Percentiles rank a stretch among this genome's conserved stretches.
Conservation (phyloP, 1,140 invertebrate species). For the Hycleus phaleratus region DNA sequence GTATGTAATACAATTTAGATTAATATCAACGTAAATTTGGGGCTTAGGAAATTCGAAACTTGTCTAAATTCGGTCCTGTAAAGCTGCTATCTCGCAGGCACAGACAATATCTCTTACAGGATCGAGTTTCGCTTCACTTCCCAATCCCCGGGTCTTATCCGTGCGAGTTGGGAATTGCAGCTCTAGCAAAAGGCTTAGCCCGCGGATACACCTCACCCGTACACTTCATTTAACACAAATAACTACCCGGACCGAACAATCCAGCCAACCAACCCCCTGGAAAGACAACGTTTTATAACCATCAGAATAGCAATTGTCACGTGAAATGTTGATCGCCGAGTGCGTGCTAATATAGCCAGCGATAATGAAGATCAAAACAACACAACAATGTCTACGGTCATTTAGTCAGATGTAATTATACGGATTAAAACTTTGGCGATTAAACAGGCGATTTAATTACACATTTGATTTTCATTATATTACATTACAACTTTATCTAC, state of each 20-base stretch:
- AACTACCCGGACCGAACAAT: constrained; percentile 28
- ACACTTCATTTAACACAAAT: constrained; percentile 42
- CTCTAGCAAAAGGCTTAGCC: constrained; percentile 36
- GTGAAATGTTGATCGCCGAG: constrained; percentile 26
- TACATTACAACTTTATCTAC: too few species aligned
- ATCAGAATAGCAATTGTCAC: constrained; percentile 26
- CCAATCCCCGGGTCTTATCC: constrained; percentile 34
- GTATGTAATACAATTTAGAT: not conserved
- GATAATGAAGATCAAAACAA: constrained; percentile 29
- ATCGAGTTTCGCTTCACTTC: constrained; percentile 39
- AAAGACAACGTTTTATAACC: not conserved
- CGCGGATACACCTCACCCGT: constrained; percentile 37
- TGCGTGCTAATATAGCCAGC: constrained; percentile 29
- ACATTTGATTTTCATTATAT: too few species aligned
- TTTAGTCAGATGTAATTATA: constrained; percentile 13
- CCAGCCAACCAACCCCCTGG: not conserved
- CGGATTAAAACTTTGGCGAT: constrained; percentile 4
- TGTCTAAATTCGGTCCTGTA: constrained; percentile 8
- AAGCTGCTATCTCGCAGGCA: constrained; percentile 26
- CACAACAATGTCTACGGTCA: constrained; percentile 19
- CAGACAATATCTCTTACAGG: constrained; percentile 36
- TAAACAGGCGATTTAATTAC: too few species aligned
- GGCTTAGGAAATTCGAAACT: not conserved
- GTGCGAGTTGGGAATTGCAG: constrained; percentile 34
- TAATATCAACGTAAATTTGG: not conserved